Percentiles rank a stretch among this genome's conserved stretches.
Conservation (phyloP, 2,113 vertebrate species). For the Kryptolebias marmoratus region DNA sequence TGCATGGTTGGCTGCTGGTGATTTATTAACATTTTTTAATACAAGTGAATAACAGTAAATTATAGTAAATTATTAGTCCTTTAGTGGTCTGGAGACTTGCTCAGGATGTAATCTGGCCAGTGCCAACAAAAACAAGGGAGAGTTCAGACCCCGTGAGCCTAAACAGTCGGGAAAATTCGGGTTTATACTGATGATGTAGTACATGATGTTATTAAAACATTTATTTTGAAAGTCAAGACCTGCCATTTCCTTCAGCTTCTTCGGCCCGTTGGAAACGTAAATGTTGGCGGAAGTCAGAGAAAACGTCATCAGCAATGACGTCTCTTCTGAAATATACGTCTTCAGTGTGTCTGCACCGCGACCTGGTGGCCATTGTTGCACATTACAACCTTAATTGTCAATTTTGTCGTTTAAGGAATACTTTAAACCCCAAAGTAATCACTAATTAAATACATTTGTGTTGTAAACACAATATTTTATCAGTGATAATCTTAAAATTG, state of each 20-base stretch:
- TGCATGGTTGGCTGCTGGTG: too few species aligned
- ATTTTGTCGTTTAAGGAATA: too few species aligned
- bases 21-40: too few species aligned
- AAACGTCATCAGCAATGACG: not conserved
- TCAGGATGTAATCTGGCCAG: too few species aligned
- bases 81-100: too few species aligned
- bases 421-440: too few species aligned
- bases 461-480: not conserved
- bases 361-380: not conserved
- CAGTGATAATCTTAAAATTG: too few species aligned
- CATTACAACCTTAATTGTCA: not conserved
- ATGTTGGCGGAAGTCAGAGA: conserved; percentile 13
- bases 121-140: too few species aligned
- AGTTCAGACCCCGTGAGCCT: not conserved
- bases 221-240: conserved; percentile 6
- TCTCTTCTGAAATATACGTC: too few species aligned
- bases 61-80: too few species aligned
- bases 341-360: not conserved
- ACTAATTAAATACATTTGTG: too few species aligned
- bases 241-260: not conserved
- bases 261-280: not conserved
- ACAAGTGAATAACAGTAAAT: too few species aligned
- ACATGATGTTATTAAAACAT: not conserved
- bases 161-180: not conserved
- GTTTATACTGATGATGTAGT: not conserved